Conservation (phyloP, 2,888 invertebrate species). For the Azorinus chamasolen region DNA sequence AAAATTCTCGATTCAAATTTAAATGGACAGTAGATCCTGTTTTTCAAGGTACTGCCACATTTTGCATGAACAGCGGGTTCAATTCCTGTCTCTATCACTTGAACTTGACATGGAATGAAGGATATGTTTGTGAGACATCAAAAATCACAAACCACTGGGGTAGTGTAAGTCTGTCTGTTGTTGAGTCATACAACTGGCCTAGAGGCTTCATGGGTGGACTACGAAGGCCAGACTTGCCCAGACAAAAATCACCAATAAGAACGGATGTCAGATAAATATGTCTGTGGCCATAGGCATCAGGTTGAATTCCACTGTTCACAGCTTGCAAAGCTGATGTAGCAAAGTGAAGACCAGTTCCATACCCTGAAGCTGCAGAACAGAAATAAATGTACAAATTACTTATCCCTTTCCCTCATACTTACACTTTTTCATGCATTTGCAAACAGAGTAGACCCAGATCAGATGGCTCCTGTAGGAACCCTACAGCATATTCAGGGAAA, state of each 20-base stretch:
- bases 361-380: slow-evolving; percentile 26
- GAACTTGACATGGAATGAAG: slow-evolving; percentile 28
- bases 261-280: slow-evolving; percentile 46
- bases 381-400: too few relatives aligned
- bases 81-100: too few relatives aligned
- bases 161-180: slow-evolving; percentile 35
- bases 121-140: slow-evolving; percentile 53
- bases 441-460: too few relatives aligned
- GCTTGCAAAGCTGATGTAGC: slow-evolving; percentile 34
- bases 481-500: too few relatives aligned
- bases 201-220: slow-evolving; percentile 12
- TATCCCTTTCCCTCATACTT: too few relatives aligned
- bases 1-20: too few relatives aligned
- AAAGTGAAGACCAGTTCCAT: slow-evolving; percentile 46
- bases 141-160: slow-evolving; percentile 55
- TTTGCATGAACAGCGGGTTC: too few relatives aligned
- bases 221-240: not conserved
- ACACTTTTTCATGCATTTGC: too few relatives aligned
- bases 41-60: too few relatives aligned
- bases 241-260: slow-evolving; percentile 44
- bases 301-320: slow-evolving; percentile 16
- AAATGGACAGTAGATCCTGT: too few relatives aligned
- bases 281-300: slow-evolving; percentile 26
- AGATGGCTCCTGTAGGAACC: too few relatives aligned
- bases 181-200: slow-evolving; percentile 34